These are phyloP conservation scores for Berghia stephanieae DNA, from an alignment of 1,140 invertebrate genomes.

Conservation along the genomic window DNA sequence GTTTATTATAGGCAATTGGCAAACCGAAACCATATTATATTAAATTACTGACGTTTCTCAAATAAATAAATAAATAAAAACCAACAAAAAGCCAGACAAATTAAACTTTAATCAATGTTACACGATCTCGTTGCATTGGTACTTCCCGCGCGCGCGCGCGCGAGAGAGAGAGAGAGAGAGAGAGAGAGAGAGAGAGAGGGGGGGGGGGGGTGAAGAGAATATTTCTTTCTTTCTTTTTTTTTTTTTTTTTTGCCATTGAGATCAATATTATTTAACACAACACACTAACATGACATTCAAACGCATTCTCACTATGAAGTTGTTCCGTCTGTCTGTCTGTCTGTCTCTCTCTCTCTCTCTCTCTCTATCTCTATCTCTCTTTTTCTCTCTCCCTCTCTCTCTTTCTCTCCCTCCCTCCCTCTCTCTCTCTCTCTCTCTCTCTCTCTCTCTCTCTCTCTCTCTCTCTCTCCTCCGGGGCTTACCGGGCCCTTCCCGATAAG, in stretches of 20 bases:
- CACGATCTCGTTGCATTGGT: no score
- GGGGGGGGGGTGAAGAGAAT: neutral
- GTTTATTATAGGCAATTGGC: neutral
- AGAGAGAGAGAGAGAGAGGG: neutral
- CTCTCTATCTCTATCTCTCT: neutral
- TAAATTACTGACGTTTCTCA: neutral
- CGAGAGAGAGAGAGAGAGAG: no score
- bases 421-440: neutral
- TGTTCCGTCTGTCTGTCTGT: neutral
- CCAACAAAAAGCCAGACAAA: neutral
- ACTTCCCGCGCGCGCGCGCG: no score
- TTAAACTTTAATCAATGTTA: neutral
- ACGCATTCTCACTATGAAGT: neutral
- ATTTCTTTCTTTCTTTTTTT: neutral
- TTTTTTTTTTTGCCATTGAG: neutral
- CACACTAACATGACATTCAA: neutral
- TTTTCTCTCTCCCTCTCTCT: neutral
- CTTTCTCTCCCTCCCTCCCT: neutral
- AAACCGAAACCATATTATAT: neutral
- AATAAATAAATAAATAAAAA: neutral
- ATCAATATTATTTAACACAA: neutral
- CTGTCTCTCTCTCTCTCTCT: slow-evolving; percentile 20
- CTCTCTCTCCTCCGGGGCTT: neutral
- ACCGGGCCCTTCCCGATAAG: neutral
- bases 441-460: neutral